Evolutionary conservation across 1,140 invertebrate genomes (phyloP), one percentile per base, ranked within the genome.

Genomic region (Marisa cornuarietis): DNA sequence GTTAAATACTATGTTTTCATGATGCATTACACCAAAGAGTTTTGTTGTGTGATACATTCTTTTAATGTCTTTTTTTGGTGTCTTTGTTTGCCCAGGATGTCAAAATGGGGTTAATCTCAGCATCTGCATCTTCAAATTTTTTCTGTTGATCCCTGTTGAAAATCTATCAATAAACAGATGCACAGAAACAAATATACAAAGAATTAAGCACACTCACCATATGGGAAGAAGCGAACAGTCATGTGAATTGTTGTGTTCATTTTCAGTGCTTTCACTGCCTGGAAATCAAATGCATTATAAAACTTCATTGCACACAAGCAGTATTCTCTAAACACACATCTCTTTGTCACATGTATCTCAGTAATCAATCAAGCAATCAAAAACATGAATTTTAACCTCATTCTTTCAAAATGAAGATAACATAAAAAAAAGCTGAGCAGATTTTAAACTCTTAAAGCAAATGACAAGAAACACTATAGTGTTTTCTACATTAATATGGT

Each of bases 211-310:
- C 22, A 80, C 86, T 85, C 77, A 89, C 88, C 88, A 83, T 87
- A 90, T 0, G 88, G 88, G 75, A 90, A 90, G 79, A 82, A 88
- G 72, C 84, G 82, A 16, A 90, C 86, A 71, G 83, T 72, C 84
- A 90, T 86, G 54, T 86, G 42, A n/a, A 88, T 87, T 6, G 81
- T 82, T 10, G 85, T 87, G 63, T 87, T 88, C 76, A 83, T 85
- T 78, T 90, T 90, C 61, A 90, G 79, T 18, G 86, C 82, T 72
- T 83, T 85, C n/a, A 90, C 88, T 24, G 88, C 88, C 88, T 90
- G 81, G 24, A 85, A 83, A 51, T 51, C 13, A 24, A 68, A 42
- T 42, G 31, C 6, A 42, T 42, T 42, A 42, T 42, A 42, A 42
- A 6, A 42, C 31, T 42, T 42, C 6, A 42, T 42, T 42, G 6